These are phyloP conservation scores for Lathronympha strigana DNA, from an alignment of 2,888 invertebrate genomes.

Conservation along the genomic window DNA sequence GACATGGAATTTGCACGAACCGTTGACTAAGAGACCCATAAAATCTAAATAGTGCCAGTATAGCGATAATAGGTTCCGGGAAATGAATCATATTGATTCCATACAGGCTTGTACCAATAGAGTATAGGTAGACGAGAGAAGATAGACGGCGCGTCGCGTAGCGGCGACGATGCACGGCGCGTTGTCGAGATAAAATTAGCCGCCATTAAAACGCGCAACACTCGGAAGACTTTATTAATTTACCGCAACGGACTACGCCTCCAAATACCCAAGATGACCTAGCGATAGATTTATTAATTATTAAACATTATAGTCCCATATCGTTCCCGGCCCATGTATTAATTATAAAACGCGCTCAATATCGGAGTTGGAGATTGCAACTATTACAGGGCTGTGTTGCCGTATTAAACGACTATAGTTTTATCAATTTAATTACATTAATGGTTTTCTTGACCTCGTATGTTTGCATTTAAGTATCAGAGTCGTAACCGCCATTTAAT, in stretches of 20 bases:
- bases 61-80: no score
- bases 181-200: slow-evolving; percentile 80
- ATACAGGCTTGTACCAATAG: slow-evolving; percentile 36
- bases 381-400: slow-evolving; percentile 36
- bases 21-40: background rate
- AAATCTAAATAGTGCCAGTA: background rate
- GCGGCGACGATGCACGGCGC: slow-evolving; percentile 58
- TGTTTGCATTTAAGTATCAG: background rate
- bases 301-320: slow-evolving; percentile 58
- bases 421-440: slow-evolving; percentile 33
- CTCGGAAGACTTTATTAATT: slow-evolving; percentile 82
- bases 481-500: slow-evolving; percentile 17
- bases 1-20: background rate
- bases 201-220: slow-evolving; percentile 78
- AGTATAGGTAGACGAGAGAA: slow-evolving; percentile 22
- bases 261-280: slow-evolving; percentile 69
- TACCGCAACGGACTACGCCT: slow-evolving; percentile 73
- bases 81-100: background rate
- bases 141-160: slow-evolving; percentile 33
- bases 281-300: slow-evolving; percentile 79
- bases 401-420: slow-evolving; percentile 28
- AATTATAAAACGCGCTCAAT: slow-evolving; percentile 43
- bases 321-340: slow-evolving; percentile 38
- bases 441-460: slow-evolving; percentile 12
- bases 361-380: slow-evolving; percentile 38